phyloP scores from a whole-genome alignment of 1,140 invertebrate species.

The Heterodera carotae region DNA sequence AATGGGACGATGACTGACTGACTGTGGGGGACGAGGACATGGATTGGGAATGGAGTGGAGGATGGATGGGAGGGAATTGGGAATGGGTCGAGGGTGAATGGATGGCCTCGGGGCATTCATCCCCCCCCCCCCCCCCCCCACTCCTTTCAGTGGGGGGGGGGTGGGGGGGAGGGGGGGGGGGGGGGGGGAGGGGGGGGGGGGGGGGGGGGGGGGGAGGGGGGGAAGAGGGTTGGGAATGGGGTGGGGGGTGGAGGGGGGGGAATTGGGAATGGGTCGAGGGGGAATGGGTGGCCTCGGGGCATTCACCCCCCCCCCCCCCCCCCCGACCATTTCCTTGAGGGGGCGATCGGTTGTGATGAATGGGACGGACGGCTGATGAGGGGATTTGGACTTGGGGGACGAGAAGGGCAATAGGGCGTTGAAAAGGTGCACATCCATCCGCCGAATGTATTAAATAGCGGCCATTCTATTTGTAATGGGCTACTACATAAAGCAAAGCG shows the following conservation, averaged over 20 bases:
- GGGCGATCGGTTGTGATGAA: neutral
- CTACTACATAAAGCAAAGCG: too few relatives aligned
- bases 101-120: neutral
- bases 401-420: too few relatives aligned
- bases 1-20: slow-evolving; percentile 19
- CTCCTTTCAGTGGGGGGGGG: too few relatives aligned
- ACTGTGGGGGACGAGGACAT: neutral
- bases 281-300: neutral
- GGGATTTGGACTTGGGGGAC: neutral
- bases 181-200: too few relatives aligned
- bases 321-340: too few relatives aligned
- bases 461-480: too few relatives aligned
- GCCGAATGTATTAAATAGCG: too few relatives aligned
- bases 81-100: neutral
- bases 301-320: neutral
- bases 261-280: neutral
- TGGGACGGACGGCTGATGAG: neutral
- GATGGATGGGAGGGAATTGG: neutral
- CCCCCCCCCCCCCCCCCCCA: too few relatives aligned
- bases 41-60: neutral
- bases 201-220: too few relatives aligned
- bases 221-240: neutral
- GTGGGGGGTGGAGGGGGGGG: too few relatives aligned
- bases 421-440: too few relatives aligned
- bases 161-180: too few relatives aligned